Conservation (phyloP, 2,113 vertebrate species). For the Siniperca knerii region DNA sequence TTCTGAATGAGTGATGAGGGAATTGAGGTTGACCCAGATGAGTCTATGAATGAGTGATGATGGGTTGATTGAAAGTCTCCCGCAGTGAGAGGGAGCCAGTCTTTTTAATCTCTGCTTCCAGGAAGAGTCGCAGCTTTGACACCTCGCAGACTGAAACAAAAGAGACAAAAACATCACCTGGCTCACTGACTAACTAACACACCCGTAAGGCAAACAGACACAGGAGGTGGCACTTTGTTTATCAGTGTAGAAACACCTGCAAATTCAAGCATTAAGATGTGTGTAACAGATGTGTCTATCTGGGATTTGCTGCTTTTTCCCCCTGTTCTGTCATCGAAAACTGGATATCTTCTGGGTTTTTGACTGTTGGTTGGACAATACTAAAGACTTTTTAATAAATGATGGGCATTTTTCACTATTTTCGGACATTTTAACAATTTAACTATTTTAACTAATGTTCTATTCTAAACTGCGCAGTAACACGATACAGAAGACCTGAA, state of each 20-base stretch:
- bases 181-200: slow-evolving; percentile 2
- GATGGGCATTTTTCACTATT: neutral
- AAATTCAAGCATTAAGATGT: slow-evolving; percentile 1
- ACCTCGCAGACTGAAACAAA: slow-evolving; percentile 23
- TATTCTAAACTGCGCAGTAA: too few relatives aligned
- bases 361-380: neutral
- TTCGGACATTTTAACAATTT: neutral
- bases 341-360: neutral
- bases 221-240: slow-evolving; percentile 6
- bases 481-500: neutral
- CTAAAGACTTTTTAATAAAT: neutral
- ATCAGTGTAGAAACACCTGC: slow-evolving; percentile 25
- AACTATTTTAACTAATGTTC: too few relatives aligned
- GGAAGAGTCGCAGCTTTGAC: slow-evolving; percentile 44
- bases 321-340: neutral
- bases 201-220: slow-evolving; percentile 22
- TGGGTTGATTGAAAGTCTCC: slow-evolving; percentile 61
- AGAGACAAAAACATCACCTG: slow-evolving; percentile 21
- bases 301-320: neutral
- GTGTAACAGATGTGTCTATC: neutral
- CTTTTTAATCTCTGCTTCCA: slow-evolving; percentile 41
- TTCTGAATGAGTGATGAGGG: slow-evolving; percentile 80
- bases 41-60: slow-evolving; percentile 77
- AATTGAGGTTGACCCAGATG: slow-evolving; percentile 77
- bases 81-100: slow-evolving; percentile 8